Percentiles rank a stretch among this genome's conserved stretches.
Conservation (phyloP, 2,113 vertebrate genomes). For the Sminthopsis crassicaudata region DNA sequence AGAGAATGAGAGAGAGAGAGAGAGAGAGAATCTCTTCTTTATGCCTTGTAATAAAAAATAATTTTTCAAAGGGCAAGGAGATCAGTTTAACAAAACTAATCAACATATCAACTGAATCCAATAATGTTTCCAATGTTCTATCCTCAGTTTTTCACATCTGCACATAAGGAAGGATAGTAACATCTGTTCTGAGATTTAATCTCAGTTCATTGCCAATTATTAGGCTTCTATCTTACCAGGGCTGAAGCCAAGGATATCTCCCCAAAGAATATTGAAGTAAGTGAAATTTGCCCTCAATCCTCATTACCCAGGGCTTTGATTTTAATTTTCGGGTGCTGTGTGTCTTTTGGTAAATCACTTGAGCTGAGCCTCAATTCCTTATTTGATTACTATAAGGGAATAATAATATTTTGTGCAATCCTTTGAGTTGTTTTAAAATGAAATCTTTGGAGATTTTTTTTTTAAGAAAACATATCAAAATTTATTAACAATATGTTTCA, state of each 20-base stretch:
- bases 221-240: neutral
- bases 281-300: neutral
- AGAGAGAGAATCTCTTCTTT: neutral
- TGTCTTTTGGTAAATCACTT: neutral
- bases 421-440: neutral
- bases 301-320: neutral
- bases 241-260: neutral
- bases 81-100: neutral
- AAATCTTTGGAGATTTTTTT: neutral
- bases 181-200: neutral
- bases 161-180: neutral
- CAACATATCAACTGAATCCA: neutral
- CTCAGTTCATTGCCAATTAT: neutral
- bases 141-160: neutral
- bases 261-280: neutral
- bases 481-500: neutral
- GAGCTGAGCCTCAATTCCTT: neutral
- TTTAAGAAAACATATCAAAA: neutral
- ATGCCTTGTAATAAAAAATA: neutral
- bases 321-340: neutral
- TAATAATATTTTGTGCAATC: neutral
- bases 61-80: neutral
- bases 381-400: neutral
- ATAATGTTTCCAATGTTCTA: neutral
- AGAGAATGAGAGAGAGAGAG: too few relatives aligned